Evolutionary conservation across 2,888 invertebrate species (phyloP).

Genomic region (Clivina fossor): DNA sequence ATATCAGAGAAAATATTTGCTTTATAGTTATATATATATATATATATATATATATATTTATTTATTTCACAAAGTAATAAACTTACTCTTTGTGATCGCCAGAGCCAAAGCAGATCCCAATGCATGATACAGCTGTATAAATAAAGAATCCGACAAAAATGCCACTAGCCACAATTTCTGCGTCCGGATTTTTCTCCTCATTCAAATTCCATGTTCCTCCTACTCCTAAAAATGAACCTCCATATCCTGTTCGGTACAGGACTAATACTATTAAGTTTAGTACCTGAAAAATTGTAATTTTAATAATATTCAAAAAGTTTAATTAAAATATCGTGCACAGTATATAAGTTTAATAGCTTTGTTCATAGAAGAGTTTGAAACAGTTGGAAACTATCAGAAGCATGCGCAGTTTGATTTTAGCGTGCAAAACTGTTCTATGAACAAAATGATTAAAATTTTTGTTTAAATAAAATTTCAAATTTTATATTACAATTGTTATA

Average conservation of each 20-base stretch:
- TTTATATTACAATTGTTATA: neutral
- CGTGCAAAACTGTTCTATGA: neutral
- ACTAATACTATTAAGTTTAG: constrained; percentile 78
- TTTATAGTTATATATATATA: no score
- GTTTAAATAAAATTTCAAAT: neutral
- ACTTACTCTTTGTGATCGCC: constrained; percentile 73
- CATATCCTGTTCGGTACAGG: constrained; percentile 79
- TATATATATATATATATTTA: no score
- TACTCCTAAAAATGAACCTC: constrained; percentile 81
- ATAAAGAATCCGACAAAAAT: constrained; percentile 85
- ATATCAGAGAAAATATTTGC: no score
- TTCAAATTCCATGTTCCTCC: constrained; percentile 90
- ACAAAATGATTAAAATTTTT: neutral
- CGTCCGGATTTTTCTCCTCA: constrained; percentile 84
- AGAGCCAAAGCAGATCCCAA: constrained; percentile 75
- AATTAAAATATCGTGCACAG: no score
- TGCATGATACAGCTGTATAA: constrained; percentile 75
- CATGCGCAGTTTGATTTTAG: neutral
- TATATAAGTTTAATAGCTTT: no score
- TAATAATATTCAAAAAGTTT: neutral
- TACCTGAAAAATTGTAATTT: constrained; percentile 60
- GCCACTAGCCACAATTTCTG: constrained; percentile 85
- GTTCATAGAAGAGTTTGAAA: no score
- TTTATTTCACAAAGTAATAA: no score
- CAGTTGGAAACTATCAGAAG: no score